Conservation (phyloP, 1,140 invertebrate species). For the Apis laboriosa region DNA sequence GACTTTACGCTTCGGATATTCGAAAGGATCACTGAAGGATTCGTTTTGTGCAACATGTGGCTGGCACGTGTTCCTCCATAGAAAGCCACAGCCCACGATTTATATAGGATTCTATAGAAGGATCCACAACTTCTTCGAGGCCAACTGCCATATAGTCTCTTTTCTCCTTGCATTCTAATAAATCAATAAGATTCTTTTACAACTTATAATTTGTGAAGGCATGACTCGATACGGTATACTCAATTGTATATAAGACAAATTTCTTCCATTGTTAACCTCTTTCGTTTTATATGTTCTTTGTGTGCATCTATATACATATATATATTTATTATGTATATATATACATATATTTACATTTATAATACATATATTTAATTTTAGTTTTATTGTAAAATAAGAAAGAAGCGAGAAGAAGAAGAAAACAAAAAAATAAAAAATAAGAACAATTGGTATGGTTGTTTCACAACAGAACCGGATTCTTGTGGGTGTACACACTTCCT, state of each 20-base stretch:
- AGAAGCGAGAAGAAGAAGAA: not conserved
- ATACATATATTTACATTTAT: not conserved
- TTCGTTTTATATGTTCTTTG: not conserved
- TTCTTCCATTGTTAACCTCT: not conserved
- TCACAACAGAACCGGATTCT: not conserved
- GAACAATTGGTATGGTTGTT: not conserved
- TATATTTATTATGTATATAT: no score
- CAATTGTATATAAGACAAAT: not conserved
- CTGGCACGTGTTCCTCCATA: constrained; percentile 77
- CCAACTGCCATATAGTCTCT: constrained; percentile 68
- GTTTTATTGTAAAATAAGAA: not conserved
- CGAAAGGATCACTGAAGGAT: constrained; percentile 70
- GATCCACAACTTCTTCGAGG: constrained; percentile 50
- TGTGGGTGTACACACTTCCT: constrained; percentile 61
- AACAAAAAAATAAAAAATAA: not conserved
- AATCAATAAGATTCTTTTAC: constrained; percentile 69
- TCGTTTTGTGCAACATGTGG: constrained; percentile 80
- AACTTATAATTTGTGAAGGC: constrained; percentile 23
- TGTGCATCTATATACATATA: no score
- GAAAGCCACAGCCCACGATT: constrained; percentile 66
- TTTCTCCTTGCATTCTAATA: constrained; percentile 40
- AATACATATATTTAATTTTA: no score
- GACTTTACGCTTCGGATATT: constrained; percentile 62
- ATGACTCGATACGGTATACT: not conserved
- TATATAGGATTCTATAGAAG: constrained; percentile 66